Base-by-base conservation (phyloP, 2,113 vertebrate genomes). In the Aramus guarauna region DNA sequence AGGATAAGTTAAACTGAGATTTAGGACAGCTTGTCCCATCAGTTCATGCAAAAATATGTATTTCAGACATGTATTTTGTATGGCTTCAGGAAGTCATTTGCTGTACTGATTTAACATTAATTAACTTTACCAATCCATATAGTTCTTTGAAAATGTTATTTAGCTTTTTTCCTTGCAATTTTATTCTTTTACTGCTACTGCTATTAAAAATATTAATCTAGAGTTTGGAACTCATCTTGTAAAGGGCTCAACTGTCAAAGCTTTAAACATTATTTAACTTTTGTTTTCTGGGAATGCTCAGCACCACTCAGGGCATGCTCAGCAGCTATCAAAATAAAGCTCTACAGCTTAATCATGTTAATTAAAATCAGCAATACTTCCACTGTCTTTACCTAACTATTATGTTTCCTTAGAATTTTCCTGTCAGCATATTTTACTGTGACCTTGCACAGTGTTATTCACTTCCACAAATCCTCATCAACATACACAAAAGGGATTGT, bases 401-500 rank as follows among this genome's bases (percentile, higher is more conserved):
- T 77, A 20, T 41, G 88, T 85, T 81, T 67, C 68, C 56, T 77
- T 74, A 74, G 16, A 75, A 68, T 45, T 81, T 74, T 91, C 84
- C 64, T 80, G 76, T 88, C 75, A 76, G 88, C 37, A 11, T 80
- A n/a, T 88, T 95, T 94, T 66, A 83, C 79, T 1, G 0, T 87
- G 85, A 81, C 85, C 60, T 91, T 95, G 48, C 52, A 72, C 32
- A 48, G 34, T 48, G 20, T 71, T 96, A 83, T 17, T 95, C 41
- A 63, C 78, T 90, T 95, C 60, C 68, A 81, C 79, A 95, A 89
- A 94, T 75, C 73, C 64, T 93, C 68, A 39, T 92, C 88, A 82
- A 68, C 79, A 50, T 75, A 75, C 95, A 82, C 69, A 91, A 85
- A 95, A 89, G 69, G 26, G 50, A 87, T 95, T 94, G 84, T 95